These are phyloP conservation scores for Tapirus terrestris DNA, from an alignment of 2,113 vertebrate species.

Conservation along the genomic window DNA sequence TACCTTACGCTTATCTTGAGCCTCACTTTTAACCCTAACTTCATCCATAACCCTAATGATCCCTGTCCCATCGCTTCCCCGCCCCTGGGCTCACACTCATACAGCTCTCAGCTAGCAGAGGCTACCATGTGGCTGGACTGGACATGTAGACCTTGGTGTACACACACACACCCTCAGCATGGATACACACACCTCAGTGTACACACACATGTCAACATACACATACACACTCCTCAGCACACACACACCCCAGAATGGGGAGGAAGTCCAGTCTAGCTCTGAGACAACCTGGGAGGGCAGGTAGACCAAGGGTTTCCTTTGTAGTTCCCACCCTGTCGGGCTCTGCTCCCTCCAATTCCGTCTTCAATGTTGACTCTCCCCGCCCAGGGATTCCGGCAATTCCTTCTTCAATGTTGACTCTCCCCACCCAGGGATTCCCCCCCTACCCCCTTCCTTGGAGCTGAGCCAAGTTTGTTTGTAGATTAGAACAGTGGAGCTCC, in stretches of 20 bases:
- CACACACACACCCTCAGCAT: neutral
- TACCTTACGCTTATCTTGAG: neutral
- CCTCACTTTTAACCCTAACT: neutral
- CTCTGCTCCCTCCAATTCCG: neutral
- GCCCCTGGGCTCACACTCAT: neutral
- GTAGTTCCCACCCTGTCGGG: too few relatives aligned
- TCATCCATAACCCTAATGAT: neutral
- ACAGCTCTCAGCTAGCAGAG: neutral
- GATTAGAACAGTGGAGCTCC: neutral
- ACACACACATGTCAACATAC: neutral
- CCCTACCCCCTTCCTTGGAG: neutral
- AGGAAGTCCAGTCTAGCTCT: neutral
- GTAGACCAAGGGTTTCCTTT: neutral
- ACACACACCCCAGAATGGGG: neutral
- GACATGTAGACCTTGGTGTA: neutral
- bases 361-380: neutral
- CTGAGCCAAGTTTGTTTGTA: neutral
- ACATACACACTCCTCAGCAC: neutral
- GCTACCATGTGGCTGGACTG: neutral
- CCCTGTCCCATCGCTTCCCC: neutral
- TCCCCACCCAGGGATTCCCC: neutral
- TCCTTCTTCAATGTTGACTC: constrained; percentile 11
- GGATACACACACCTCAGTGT: neutral
- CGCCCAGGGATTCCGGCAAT: neutral
- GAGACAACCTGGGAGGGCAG: neutral